Evolutionary conservation across 2,797 vertebrate genomes (phyloP).

Genomic region (Eulemur albifrons): DNA sequence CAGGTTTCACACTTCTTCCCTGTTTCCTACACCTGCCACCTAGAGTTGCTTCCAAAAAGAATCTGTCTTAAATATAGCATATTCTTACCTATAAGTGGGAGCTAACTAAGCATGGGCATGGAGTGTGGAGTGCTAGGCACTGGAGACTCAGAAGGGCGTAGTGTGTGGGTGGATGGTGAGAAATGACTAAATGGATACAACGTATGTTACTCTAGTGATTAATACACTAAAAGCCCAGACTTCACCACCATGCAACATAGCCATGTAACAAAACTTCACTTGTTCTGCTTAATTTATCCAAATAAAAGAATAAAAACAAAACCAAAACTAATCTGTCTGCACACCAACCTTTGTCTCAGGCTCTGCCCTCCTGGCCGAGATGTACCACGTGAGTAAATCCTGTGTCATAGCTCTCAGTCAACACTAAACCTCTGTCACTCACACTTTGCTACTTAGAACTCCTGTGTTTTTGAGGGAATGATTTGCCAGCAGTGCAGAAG

Average conservation of each 20-base stretch:
- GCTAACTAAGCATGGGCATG: no score
- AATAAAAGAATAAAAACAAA: neutral
- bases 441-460: neutral
- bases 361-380: neutral
- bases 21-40: neutral
- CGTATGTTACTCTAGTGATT: neutral
- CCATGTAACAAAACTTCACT: neutral
- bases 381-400: fast-evolving
- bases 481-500: neutral
- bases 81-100: neutral
- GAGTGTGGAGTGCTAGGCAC: no score
- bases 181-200: neutral
- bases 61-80: neutral
- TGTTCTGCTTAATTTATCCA: neutral
- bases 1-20: neutral
- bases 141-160: neutral
- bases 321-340: neutral
- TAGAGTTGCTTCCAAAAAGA: neutral
- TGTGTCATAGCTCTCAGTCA: fast-evolving
- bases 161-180: neutral
- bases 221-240: neutral
- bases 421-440: neutral
- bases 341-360: neutral
- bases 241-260: neutral
- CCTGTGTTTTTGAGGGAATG: neutral